Base-by-base conservation (phyloP, 2,888 invertebrate species). In the Leptogaster cylindrica region DNA sequence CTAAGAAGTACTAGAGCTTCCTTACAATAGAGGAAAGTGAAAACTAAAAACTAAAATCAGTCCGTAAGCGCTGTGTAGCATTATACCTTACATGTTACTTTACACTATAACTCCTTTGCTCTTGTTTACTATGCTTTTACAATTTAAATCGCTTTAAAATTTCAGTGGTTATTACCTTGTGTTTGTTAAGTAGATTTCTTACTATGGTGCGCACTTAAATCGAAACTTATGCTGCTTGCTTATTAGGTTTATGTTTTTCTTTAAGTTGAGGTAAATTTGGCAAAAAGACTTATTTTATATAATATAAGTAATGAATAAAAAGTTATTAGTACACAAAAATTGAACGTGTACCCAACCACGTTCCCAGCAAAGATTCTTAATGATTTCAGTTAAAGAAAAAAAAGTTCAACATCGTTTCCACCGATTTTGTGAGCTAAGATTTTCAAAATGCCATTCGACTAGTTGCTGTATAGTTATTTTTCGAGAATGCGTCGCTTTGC, bases 201-300 rank as follows among this genome's bases (percentile, higher is more conserved):
- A n/a, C n/a, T n/a, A n/a, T n/a, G n/a, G n/a, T n/a, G n/a, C n/a
- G n/a, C n/a, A n/a, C n/a, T n/a, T n/a, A n/a, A n/a, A n/a, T n/a
- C n/a, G n/a, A n/a, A n/a, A n/a, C n/a, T n/a, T n/a, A n/a, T n/a
- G n/a, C n/a, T n/a, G n/a, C n/a, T n/a, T n/a, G n/a, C n/a, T n/a
- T n/a, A n/a, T n/a, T n/a, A n/a, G n/a, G n/a, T n/a, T n/a, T n/a
- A n/a, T n/a, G n/a, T n/a, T n/a, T n/a, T n/a, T n/a, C n/a, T n/a
- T n/a, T n/a, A 71, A 75, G 69, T 76, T 78, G 78, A 78, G 78
- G 78, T 79, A 79, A 78, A 78, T 78, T 79, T 79, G 79, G 79
- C 78, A 78, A 79, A 77, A 76, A 76, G 75, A 74, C 39, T 44
- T 64, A 46, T 20, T 33, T 50, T 27, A 48, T 14, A 48, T 33